Base-by-base conservation (phyloP, 2,888 invertebrate genomes). In the Drosophila kanekoi region DNA sequence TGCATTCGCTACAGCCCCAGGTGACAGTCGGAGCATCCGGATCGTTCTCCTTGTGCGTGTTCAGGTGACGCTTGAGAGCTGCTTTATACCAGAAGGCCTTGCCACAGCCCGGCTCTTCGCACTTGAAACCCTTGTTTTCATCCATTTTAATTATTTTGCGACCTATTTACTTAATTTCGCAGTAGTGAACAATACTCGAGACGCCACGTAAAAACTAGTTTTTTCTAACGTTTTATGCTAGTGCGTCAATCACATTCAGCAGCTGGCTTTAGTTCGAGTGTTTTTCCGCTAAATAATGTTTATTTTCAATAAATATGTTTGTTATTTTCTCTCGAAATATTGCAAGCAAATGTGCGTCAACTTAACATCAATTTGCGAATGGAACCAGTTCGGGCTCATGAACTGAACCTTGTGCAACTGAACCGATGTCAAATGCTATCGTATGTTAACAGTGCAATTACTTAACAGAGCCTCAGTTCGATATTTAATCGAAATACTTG, bases 51-150 rank as follows among this genome's bases (percentile, higher is more conserved):
- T 44, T 45, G 47, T 76, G 76, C 2, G 49, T 49, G 16, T 58
- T 67, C 5, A 13, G 0, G 8, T 76, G 76, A 0, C 79, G 70
- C 14, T 43, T 69, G 10, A 76, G 5, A 1, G 79, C 70, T 1
- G 75, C 38, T 3, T 76, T 76, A 13, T 54, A 79, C 76, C 76
- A 76, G n/a, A 75, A 76, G 0, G 76, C 76, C 32, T 75, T 76
- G 6, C 14, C n/a, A n/a, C 76, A 76, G 0, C 58, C 79, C 1
- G 43, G 14, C 1, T 43, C 41, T 1, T 4, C 13, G 47, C 76
- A 76, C 33, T 28, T 54, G 20, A 61, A 79, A 3, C 13, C 16
- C 11, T 61, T 79, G 35, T 79, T 61, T n/a, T 35, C 58, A n/a
- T 76, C 76, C 76, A 76, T 76, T 23, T 43, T 9, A 4, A 11